Evolutionary conservation across 2,888 invertebrate genomes (phyloP).

Genomic region (Ecdyonurus torrentis): DNA sequence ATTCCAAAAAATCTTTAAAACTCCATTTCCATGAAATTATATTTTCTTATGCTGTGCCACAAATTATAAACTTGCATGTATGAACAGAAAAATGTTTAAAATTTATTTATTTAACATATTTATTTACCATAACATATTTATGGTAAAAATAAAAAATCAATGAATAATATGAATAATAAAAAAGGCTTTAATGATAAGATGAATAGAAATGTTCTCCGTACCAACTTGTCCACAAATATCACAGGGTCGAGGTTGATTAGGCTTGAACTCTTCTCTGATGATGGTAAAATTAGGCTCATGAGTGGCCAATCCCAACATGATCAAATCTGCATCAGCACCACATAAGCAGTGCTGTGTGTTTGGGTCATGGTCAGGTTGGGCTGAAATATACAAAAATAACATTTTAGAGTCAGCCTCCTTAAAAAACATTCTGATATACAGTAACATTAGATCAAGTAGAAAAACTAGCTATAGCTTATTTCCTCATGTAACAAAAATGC

Average conservation of each 20-base stretch:
- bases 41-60: too few species aligned
- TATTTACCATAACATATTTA: not conserved
- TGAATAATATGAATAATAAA: conserved; percentile 3
- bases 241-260: conserved; percentile 89
- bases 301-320: conserved; percentile 95
- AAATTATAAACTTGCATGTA: too few species aligned
- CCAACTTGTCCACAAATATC: conserved; percentile 81
- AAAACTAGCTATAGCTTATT: not conserved
- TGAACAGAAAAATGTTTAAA: too few species aligned
- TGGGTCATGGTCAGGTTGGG: conserved; percentile 89
- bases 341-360: conserved; percentile 96
- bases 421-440: not conserved
- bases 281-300: conserved; percentile 99
- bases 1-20: too few species aligned
- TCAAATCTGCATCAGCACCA: conserved; percentile 96
- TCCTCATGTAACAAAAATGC: not conserved
- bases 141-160: not conserved
- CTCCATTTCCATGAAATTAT: too few species aligned
- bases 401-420: not conserved
- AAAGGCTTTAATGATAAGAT: too few species aligned
- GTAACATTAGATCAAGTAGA: not conserved
- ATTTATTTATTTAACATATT: too few species aligned
- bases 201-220: conserved; percentile 21
- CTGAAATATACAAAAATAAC: conserved; percentile 25
- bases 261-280: conserved; percentile 95